A percentile compares a stretch with the other conserved stretches of the same genome.
These are phyloP conservation scores for Burhinus bistriatus DNA, from an alignment of 2,113 vertebrate species.

Conservation along the genomic window DNA sequence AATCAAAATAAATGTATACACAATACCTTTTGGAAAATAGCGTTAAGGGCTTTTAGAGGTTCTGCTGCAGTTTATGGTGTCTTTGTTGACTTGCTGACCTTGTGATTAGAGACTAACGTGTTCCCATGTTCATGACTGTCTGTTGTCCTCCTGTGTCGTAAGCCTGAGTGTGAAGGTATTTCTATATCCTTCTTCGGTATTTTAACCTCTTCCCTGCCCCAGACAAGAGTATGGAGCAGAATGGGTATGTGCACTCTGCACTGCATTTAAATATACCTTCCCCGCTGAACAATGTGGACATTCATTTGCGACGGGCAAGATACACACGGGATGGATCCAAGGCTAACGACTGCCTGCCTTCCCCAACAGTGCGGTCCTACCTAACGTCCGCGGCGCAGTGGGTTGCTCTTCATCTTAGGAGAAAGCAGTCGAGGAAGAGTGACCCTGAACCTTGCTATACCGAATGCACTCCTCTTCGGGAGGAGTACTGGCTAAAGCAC, in stretches of 20 bases:
- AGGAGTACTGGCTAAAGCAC: neutral
- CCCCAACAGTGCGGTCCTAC: neutral
- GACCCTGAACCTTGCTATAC: neutral
- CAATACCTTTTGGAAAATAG: neutral
- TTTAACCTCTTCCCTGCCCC: neutral
- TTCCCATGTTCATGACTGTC: neutral
- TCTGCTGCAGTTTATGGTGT: neutral
- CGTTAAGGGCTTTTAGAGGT: neutral
- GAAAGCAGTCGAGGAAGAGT: neutral
- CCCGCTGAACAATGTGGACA: neutral
- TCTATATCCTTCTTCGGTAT: neutral
- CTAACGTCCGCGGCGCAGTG: neutral
- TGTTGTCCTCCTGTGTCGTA: neutral
- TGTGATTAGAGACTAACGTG: neutral
- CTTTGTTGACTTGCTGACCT: neutral
- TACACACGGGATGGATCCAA: neutral
- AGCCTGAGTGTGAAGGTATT: neutral
- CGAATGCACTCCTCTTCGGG: neutral
- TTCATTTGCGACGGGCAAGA: neutral
- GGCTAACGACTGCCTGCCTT: neutral
- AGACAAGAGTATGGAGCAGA: neutral
- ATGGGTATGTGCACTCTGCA: neutral
- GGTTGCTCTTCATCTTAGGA: neutral
- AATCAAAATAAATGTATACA: constrained; percentile 43
- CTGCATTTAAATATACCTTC: neutral